These are phyloP conservation scores for Mus spretus DNA, from an alignment of 2,797 vertebrate genomes.

Conservation along the genomic window DNA sequence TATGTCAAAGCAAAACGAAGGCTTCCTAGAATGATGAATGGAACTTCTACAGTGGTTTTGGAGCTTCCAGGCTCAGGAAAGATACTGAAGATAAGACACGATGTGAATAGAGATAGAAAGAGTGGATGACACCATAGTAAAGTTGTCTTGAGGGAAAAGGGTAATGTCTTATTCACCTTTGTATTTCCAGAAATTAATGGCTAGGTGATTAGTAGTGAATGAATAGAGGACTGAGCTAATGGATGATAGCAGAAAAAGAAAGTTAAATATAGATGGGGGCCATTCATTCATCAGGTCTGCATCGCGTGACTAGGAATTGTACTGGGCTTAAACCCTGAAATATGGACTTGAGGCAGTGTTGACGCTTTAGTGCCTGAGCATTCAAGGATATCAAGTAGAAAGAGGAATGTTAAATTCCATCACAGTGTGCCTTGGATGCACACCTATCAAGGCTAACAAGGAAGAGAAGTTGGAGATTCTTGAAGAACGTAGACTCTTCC, in stretches of 20 bases:
- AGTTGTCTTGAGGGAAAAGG: neutral
- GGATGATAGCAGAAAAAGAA: neutral
- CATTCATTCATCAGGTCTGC: neutral
- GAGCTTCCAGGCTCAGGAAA: neutral
- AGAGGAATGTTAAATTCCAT: neutral
- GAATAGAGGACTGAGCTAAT: neutral
- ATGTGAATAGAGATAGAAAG: neutral
- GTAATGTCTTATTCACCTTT: neutral
- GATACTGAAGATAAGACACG: constrained; percentile 17
- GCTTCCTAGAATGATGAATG: neutral
- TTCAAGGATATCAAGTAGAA: neutral
- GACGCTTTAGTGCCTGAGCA: neutral
- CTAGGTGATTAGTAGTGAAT: neutral
- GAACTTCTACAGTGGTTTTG: neutral
- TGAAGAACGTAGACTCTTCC: neutral
- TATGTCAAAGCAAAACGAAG: neutral
- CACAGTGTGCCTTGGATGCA: neutral
- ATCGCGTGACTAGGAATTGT: neutral
- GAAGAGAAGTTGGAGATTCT: neutral
- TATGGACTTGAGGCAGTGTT: neutral
- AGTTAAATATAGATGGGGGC: neutral
- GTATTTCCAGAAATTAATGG: constrained; percentile 7
- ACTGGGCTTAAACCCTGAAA: neutral
- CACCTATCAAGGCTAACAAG: neutral
- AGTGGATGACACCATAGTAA: neutral